Percentiles rank a stretch among this genome's conserved stretches.
Conservation (phyloP, 2,888 invertebrate species). For the Bombylius discolor region DNA sequence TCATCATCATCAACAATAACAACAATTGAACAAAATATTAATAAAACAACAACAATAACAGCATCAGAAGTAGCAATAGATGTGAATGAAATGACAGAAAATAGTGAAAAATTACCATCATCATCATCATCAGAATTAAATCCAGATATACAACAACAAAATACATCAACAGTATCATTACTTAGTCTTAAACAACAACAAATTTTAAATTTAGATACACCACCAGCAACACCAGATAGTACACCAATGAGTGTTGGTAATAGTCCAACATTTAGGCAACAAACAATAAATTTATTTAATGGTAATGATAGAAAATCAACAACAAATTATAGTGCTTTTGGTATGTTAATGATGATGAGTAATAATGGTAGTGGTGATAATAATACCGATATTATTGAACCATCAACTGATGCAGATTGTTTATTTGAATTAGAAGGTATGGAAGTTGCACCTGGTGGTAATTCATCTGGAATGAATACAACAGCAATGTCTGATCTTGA, state of each 20-base stretch:
- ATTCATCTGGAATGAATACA: not conserved
- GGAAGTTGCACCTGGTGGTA: slow-evolving; percentile 13
- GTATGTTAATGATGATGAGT: slow-evolving; percentile 15
- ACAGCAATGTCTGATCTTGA: slow-evolving; percentile 45
- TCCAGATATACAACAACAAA: slow-evolving; percentile 9
- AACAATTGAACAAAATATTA: not conserved
- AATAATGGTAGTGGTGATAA: slow-evolving; percentile 7
- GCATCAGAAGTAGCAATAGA: not conserved
- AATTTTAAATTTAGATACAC: slow-evolving; percentile 34
- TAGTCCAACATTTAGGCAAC: slow-evolving; percentile 35
- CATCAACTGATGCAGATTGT: slow-evolving; percentile 47
- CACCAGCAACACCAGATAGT: slow-evolving; percentile 36
- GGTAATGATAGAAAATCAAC: slow-evolving; percentile 2
- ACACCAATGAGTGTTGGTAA: slow-evolving; percentile 37
- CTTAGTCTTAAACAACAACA: slow-evolving; percentile 2
- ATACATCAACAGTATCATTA: not conserved
- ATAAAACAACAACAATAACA: not conserved
- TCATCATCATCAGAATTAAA: not conserved
- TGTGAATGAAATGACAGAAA: not conserved
- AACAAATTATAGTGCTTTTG: slow-evolving; percentile 1
- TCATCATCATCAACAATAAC: not conserved
- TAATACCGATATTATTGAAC: slow-evolving; percentile 17
- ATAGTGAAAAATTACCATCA: not conserved
- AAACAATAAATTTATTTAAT: slow-evolving; percentile 11
- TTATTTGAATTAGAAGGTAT: slow-evolving; percentile 65